Base-by-base conservation (phyloP, 1,140 invertebrate species). In the Pararge aegeria region DNA sequence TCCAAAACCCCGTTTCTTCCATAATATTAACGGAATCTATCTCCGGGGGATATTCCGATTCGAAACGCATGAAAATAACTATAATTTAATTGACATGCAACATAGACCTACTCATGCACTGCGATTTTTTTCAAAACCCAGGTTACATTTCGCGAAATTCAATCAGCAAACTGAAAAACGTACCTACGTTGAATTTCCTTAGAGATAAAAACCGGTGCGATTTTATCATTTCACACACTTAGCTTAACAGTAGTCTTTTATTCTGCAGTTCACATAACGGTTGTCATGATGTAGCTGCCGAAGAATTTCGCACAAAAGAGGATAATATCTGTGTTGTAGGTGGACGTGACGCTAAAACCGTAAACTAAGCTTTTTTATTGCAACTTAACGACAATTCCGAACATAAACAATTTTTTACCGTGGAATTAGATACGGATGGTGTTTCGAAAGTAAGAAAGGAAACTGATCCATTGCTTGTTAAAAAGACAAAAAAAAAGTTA, bases 221-320 rank as follows among this genome's bases (percentile, higher is more conserved):
- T 46, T 46, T 21, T 21, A 46, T 46, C 42, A 6, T 15, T 24
- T 27, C 29, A 21, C 24, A n/a, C 37, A 44, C 15, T 59, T 59
- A 21, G 16, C 10, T 56, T 51, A 56, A 51, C 53, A 48, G 37
- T 48, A 60, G 40, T 55, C 12, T 78, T 49, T 78, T 73, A 61
- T 73, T 70, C 66, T 73, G 50, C 68, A 60, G 68, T 70, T 68
- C 61, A 50, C 53, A 50, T 83, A 83, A 83, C 80, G 78, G 78
- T 75, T 55, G 34, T 37, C 66, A 66, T 81, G 77, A 80, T 73
- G 76, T 70, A 71, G 72, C 64, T 68, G 46, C 51, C 49, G 19
- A 57, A 72, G 75, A 78, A 78, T 80, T 75, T 70, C 55, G 58
- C 55, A 55, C 40, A 50, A 61, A 55, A 40, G 34, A 55, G 46